Evolutionary conservation across 1,140 invertebrate species (phyloP), one percentile per base, ranked within the genome.

Genomic region (Chionoecetes opilio): DNA sequence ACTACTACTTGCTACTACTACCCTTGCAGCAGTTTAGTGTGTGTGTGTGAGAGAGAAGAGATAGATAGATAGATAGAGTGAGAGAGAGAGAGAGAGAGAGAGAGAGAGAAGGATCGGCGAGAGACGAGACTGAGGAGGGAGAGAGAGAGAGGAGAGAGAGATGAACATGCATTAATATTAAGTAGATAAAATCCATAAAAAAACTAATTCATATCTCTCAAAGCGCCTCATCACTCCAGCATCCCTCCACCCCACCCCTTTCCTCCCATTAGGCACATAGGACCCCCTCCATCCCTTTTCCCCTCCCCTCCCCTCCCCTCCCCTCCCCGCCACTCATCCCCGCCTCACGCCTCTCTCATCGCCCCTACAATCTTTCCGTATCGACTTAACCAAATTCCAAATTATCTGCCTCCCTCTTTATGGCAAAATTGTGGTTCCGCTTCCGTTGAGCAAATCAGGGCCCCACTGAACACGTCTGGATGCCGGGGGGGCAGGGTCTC

Each of bases 61-160:
- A 75, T 17, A 21, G n/a, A n/a, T n/a, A n/a, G n/a, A n/a, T n/a
- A n/a, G n/a, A n/a, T n/a, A n/a, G n/a, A n/a, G n/a, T n/a, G n/a
- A n/a, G n/a, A n/a, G n/a, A n/a, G 11, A 75, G 63, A 75, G 63
- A 75, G 63, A 75, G 63, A 75, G n/a, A n/a, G 63, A 75, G 63
- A 75, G 63, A 75, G 63, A 75, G 63, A 75, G 63, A 75, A 26
- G 2, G 63, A n/a, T 5, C 0, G 14, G n/a, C 0, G n/a, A n/a
- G n/a, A n/a, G 41, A n/a, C n/a, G 5, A 14, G 5, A 14, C 14
- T 5, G 5, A 17, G 0, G 46, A 3, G 46, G 26, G 21, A 75
- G 21, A 75, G 63, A 75, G 21, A 75, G 63, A 75, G 21, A 75
- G n/a, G 26, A 75, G n/a, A 75, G 8, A 75, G n/a, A 75, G 63